A percentile compares a stretch with the other conserved stretches of the same genome.
Conservation (phyloP, 92 coral and sea anemone species). For the Epizoanthus illoricatus region DNA sequence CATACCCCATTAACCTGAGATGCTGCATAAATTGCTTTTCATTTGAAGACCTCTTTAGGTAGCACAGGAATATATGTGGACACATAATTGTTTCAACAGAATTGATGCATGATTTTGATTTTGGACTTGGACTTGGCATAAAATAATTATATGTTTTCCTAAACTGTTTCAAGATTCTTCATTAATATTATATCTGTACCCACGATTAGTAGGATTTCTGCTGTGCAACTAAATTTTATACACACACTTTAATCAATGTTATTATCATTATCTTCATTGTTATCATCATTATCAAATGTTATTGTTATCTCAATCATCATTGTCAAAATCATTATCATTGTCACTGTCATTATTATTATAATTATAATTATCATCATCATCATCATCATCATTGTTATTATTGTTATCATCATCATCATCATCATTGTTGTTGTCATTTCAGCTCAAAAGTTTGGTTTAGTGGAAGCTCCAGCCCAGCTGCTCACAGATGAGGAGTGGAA, state of each 20-base stretch:
- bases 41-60: no score
- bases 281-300: background rate
- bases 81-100: no score
- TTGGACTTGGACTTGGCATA: no score
- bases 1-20: no score
- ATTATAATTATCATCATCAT: background rate
- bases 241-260: background rate
- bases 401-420: background rate
- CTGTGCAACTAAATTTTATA: no score
- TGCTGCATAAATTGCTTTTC: no score
- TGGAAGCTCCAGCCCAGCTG: conserved; percentile 81
- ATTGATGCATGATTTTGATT: no score
- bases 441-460: conserved; percentile 96
- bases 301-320: background rate
- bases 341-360: no score
- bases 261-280: background rate
- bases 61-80: no score
- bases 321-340: background rate
- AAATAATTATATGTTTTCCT: no score
- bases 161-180: no score
- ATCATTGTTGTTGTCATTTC: background rate
- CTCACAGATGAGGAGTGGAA: conserved; percentile 91
- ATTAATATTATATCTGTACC: background rate
- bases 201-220: no score
- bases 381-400: background rate